These are phyloP conservation scores for Ardeotis arabs DNA, from an alignment of 2,113 vertebrate species.

Conservation along the genomic window DNA sequence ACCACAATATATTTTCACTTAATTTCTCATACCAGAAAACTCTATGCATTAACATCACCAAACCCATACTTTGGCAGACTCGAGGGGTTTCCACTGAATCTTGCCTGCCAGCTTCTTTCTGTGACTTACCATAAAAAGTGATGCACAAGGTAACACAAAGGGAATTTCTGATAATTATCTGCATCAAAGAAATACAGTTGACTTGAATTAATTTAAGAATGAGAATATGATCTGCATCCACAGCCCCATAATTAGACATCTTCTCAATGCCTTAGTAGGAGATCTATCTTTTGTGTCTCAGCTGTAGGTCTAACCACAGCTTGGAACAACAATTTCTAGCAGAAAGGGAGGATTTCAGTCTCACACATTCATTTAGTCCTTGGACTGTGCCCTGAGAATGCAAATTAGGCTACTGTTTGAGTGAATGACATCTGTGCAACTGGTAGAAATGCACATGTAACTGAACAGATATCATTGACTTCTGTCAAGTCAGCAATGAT, in stretches of 20 bases:
- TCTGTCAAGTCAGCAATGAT: not conserved
- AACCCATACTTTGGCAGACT: not conserved
- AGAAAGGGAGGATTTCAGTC: not conserved
- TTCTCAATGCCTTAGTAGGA: not conserved
- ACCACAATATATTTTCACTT: not conserved
- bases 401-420: not conserved
- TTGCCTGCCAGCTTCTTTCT: not conserved
- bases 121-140: not conserved
- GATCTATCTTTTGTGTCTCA: not conserved
- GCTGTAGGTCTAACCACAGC: not conserved
- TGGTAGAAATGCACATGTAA: not conserved
- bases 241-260: not conserved
- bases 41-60: not conserved
- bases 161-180: not conserved
- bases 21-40: not conserved
- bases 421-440: not conserved
- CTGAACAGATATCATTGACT: not conserved
- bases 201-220: not conserved
- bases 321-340: not conserved
- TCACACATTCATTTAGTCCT: not conserved
- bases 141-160: not conserved
- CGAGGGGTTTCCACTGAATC: not conserved
- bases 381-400: not conserved
- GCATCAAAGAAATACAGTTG: not conserved
- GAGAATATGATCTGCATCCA: not conserved